phyloP scores from a whole-genome alignment of 2,113 vertebrate genomes.

The Edolisoma coerulescens region DNA sequence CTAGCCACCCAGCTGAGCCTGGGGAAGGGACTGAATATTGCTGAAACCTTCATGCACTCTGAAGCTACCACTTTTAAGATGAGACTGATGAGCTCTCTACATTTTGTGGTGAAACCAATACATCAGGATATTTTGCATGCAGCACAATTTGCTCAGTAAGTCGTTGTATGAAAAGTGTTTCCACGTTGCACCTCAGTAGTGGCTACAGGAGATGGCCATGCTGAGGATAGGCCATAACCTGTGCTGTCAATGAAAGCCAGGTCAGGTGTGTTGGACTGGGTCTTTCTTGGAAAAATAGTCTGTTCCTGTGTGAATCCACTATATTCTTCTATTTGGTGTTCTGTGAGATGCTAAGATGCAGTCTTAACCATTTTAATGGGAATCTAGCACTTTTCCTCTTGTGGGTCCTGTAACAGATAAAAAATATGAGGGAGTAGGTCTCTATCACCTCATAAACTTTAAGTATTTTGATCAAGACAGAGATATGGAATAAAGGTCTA shows the following conservation, averaged over 20 bases:
- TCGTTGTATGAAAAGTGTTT: not conserved
- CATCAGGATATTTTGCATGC: not conserved
- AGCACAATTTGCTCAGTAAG: not conserved
- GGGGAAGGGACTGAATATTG: not conserved
- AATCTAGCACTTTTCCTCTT: not conserved
- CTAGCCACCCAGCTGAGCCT: not conserved
- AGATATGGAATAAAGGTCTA: not conserved
- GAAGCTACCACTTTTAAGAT: not conserved
- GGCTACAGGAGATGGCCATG: not conserved
- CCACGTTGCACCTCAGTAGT: not conserved
- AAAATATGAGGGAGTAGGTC: not conserved
- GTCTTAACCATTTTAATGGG: not conserved
- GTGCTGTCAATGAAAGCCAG: not conserved
- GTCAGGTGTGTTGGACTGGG: not conserved
- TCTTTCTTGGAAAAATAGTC: not conserved
- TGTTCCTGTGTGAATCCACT: not conserved
- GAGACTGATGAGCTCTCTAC: not conserved
- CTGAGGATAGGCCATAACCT: accelerated
- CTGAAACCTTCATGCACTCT: not conserved
- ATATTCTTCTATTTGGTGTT: accelerated
- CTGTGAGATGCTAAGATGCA: not conserved
- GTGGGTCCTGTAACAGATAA: not conserved
- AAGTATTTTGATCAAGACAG: not conserved
- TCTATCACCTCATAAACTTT: not conserved
- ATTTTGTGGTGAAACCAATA: not conserved